Evolutionary conservation across 2,888 invertebrate genomes (phyloP).

Genomic region (Dermolepida albohirtum): DNA sequence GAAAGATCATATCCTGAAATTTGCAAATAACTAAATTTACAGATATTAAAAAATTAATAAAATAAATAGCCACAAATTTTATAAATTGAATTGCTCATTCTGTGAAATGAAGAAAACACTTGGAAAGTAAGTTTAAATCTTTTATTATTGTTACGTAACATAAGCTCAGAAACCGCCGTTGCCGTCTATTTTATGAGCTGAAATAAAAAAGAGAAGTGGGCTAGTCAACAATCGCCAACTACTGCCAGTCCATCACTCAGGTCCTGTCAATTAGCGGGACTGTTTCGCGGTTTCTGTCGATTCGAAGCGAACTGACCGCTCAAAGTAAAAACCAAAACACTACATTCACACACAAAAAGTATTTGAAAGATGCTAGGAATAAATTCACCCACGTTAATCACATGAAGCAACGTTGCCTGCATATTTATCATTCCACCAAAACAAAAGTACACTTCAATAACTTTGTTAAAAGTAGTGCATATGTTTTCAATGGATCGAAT

Average conservation of each 20-base stretch:
- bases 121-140: neutral
- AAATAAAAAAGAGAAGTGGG: constrained; percentile 43
- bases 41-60: too few relatives aligned
- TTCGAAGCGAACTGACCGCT: constrained; percentile 32
- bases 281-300: constrained; percentile 25
- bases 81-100: too few relatives aligned
- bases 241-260: constrained; percentile 50
- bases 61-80: too few relatives aligned
- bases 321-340: constrained; percentile 19
- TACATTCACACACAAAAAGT: constrained; percentile 4
- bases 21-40: too few relatives aligned
- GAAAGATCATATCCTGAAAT: too few relatives aligned
- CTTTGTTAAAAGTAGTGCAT: too few relatives aligned
- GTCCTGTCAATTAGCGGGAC: constrained; percentile 50
- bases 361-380: constrained; percentile 20
- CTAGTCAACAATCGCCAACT: constrained; percentile 48
- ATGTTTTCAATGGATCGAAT: too few relatives aligned
- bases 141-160: neutral
- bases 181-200: neutral
- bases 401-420: too few relatives aligned
- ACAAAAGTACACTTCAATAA: too few relatives aligned
- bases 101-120: too few relatives aligned
- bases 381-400: constrained; percentile 14
- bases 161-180: neutral
- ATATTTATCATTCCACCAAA: too few relatives aligned